These are phyloP conservation scores for Siphonodentalium dalli DNA, from an alignment of 2,888 invertebrate genomes.

Conservation along the genomic window DNA sequence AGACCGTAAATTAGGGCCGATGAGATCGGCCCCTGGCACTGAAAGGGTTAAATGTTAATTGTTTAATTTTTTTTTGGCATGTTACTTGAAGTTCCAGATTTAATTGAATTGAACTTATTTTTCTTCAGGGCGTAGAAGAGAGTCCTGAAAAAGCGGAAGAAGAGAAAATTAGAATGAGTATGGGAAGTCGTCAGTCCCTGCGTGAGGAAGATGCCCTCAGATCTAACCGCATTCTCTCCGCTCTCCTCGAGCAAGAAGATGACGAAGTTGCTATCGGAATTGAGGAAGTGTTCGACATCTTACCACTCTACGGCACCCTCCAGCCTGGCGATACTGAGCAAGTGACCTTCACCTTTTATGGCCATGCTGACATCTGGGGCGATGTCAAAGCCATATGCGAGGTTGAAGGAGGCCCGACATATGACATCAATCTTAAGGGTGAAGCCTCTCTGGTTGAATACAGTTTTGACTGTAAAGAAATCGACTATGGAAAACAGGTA, in stretches of 20 bases:
- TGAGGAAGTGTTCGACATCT: constrained; percentile 65
- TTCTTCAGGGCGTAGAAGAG: not conserved
- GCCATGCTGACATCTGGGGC: constrained; percentile 63
- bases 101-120: no score
- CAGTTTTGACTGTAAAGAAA: constrained; percentile 56
- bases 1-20: no score
- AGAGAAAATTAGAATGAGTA: constrained; percentile 5
- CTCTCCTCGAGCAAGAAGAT: constrained; percentile 44
- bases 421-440: constrained; percentile 60
- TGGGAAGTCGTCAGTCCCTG: constrained; percentile 26
- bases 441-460: constrained; percentile 64
- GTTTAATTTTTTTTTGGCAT: no score
- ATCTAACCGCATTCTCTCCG: constrained; percentile 49
- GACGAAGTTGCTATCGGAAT: constrained; percentile 44
- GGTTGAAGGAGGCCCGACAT: constrained; percentile 64
- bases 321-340: constrained; percentile 64
- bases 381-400: constrained; percentile 63
- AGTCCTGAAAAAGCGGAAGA: no score
- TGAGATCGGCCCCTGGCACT: no score
- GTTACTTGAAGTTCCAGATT: no score
- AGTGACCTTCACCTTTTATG: constrained; percentile 65
- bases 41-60: no score
- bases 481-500: constrained; percentile 64
- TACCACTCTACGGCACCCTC: constrained; percentile 63
- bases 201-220: constrained; percentile 44